These are phyloP conservation scores for Drosophila suboccidentalis DNA, from an alignment of 2,888 invertebrate species.

Conservation along the genomic window DNA sequence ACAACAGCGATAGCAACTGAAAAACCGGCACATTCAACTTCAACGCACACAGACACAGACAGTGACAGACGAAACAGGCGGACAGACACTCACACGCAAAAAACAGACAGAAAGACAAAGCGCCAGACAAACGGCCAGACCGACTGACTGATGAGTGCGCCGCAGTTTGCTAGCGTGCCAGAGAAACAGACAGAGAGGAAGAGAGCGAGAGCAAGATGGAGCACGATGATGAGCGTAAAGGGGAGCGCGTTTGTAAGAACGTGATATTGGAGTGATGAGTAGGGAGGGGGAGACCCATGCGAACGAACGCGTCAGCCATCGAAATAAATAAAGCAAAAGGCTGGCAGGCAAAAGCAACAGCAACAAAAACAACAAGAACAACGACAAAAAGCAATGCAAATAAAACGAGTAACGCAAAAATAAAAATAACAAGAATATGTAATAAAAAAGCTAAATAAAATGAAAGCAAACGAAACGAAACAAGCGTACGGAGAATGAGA, in stretches of 20 bases:
- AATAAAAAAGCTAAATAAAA: conserved; percentile 65
- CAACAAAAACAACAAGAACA: conserved; percentile 17
- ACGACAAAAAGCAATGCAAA: conserved; percentile 48
- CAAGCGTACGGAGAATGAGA: conserved; percentile 54
- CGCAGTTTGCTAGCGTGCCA: conserved; percentile 28
- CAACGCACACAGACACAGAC: conserved; percentile 62
- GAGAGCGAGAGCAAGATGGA: conserved; percentile 21
- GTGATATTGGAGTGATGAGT: background rate
- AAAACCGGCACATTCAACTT: conserved; percentile 81
- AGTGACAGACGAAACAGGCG: conserved; percentile 20
- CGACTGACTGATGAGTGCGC: conserved; percentile 52
- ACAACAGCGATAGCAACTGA: conserved; percentile 22
- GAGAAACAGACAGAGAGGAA: background rate
- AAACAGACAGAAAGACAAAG: conserved; percentile 33
- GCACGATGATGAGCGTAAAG: conserved; percentile 38
- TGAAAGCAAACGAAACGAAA: conserved; percentile 55
- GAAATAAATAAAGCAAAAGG: conserved; percentile 73
- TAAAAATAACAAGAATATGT: conserved; percentile 62
- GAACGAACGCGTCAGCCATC: conserved; percentile 68
- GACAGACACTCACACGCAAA: conserved; percentile 43
- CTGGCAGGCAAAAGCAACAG: conserved; percentile 32
- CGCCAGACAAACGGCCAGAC: conserved; percentile 32
- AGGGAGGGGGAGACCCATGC: conserved; percentile 29
- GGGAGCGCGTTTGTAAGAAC: conserved; percentile 28
- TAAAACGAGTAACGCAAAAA: conserved; percentile 62